phyloP scores from a whole-genome alignment of 2,797 vertebrate species.

The Spea hammondii region DNA sequence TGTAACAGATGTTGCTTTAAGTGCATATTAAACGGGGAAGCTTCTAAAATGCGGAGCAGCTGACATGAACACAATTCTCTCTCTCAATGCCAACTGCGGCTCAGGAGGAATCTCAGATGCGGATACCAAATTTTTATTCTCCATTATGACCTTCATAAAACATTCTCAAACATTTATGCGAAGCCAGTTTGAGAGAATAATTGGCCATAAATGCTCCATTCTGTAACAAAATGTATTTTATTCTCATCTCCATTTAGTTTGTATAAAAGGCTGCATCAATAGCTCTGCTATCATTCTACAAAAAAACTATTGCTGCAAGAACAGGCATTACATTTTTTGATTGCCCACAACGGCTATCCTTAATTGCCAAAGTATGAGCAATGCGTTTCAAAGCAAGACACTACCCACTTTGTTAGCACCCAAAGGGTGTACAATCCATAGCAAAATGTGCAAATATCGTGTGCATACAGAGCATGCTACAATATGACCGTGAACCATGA shows the following conservation, averaged over 20 bases:
- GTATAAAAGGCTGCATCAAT: background rate
- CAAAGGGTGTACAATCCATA: too few relatives aligned
- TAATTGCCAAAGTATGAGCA: too few relatives aligned
- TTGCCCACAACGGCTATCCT: too few relatives aligned
- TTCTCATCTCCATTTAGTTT: background rate
- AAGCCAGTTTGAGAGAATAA: background rate
- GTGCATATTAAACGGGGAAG: conserved; percentile 44
- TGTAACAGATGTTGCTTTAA: conserved; percentile 49
- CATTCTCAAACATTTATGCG: background rate
- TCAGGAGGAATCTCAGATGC: conserved; percentile 25
- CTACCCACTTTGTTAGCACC: too few relatives aligned
- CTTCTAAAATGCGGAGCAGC: conserved; percentile 35
- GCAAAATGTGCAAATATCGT: too few relatives aligned
- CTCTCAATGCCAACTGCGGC: conserved; percentile 19
- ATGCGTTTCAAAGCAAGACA: too few relatives aligned
- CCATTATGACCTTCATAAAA: conserved; percentile 6
- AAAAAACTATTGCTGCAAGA: too few relatives aligned
- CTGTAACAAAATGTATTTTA: background rate
- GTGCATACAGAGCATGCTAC: too few relatives aligned
- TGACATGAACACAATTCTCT: conserved; percentile 40
- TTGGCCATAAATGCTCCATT: background rate
- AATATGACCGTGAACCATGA: too few relatives aligned
- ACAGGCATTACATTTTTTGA: too few relatives aligned
- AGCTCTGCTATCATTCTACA: too few relatives aligned
- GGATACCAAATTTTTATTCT: conserved; percentile 6